These are phyloP conservation scores for Origma solitaria DNA, from an alignment of 2,113 vertebrate species.

Conservation along the genomic window DNA sequence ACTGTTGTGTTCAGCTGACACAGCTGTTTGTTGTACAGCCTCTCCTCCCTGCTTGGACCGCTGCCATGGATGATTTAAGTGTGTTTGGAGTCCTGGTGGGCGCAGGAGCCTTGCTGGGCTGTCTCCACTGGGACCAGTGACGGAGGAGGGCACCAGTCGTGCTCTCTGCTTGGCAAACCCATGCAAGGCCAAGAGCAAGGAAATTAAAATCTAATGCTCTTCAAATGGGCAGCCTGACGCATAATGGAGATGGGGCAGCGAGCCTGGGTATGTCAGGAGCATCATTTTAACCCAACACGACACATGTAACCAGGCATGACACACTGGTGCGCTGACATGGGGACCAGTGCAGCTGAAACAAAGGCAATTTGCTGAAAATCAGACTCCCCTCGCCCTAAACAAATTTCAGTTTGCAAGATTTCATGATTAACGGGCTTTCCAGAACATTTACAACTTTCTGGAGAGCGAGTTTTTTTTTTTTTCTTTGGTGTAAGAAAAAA, in stretches of 20 bases:
- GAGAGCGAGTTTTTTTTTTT: background rate
- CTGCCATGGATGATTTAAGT: background rate
- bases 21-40: background rate
- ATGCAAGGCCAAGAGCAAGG: background rate
- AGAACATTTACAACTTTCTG: slow-evolving; percentile 46
- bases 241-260: slow-evolving; percentile 19
- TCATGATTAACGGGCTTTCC: slow-evolving; percentile 38
- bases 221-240: slow-evolving; percentile 36
- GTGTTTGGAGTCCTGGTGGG: slow-evolving; percentile 18
- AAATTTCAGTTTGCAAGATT: slow-evolving; percentile 18
- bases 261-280: slow-evolving; percentile 61
- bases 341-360: slow-evolving; percentile 16
- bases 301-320: slow-evolving; percentile 65
- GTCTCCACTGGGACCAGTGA: background rate
- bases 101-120: background rate
- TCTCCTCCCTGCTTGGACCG: background rate
- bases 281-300: slow-evolving; percentile 66
- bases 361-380: slow-evolving; percentile 37
- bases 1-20: background rate
- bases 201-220: slow-evolving; percentile 57
- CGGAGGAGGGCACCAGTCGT: background rate
- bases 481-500: background rate
- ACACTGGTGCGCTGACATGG: background rate
- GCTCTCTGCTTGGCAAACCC: background rate
- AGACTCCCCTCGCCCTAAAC: background rate